Conservation (phyloP, 30 jellyfish, hydroid and myxozoan species). For the Haliclystus octoradiatus region DNA sequence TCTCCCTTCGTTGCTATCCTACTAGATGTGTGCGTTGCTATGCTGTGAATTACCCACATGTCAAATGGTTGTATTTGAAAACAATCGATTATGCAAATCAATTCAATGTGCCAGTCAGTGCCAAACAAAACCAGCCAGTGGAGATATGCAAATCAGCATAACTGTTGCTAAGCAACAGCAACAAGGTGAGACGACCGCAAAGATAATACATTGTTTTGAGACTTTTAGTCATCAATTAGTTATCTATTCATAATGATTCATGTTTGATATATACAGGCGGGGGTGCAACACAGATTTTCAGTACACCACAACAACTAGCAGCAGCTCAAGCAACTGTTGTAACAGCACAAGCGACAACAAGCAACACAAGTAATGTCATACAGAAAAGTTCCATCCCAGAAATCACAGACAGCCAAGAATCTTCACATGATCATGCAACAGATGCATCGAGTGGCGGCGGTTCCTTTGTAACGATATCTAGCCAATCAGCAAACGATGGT, state of each 20-base stretch:
- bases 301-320: too few species aligned
- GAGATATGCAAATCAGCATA: too few species aligned
- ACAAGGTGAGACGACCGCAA: background rate
- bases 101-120: conserved; percentile 26
- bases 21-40: conserved; percentile 86
- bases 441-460: background rate
- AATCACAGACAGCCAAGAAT: conserved; percentile 19
- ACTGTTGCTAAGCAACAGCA: too few species aligned
- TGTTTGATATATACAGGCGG: too few species aligned
- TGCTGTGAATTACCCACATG: conserved; percentile 70
- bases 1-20: background rate
- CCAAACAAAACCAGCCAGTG: too few species aligned
- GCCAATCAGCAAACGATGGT: too few species aligned
- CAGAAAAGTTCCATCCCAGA: conserved; percentile 34
- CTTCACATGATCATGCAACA: background rate
- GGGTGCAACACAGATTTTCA: too few species aligned
- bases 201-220: background rate
- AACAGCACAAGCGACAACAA: conserved; percentile 58
- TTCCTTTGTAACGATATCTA: conserved; percentile 58
- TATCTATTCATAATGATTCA: background rate
- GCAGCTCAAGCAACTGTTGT: conserved; percentile 67
- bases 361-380: conserved; percentile 33
- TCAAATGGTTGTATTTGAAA: conserved; percentile 44
- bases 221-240: background rate
- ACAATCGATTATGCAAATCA: conserved; percentile 45